Evolutionary conservation across 2,797 vertebrate genomes (phyloP), one percentile per base, ranked within the genome.

Genomic region (Aulostomus chinensis): DNA sequence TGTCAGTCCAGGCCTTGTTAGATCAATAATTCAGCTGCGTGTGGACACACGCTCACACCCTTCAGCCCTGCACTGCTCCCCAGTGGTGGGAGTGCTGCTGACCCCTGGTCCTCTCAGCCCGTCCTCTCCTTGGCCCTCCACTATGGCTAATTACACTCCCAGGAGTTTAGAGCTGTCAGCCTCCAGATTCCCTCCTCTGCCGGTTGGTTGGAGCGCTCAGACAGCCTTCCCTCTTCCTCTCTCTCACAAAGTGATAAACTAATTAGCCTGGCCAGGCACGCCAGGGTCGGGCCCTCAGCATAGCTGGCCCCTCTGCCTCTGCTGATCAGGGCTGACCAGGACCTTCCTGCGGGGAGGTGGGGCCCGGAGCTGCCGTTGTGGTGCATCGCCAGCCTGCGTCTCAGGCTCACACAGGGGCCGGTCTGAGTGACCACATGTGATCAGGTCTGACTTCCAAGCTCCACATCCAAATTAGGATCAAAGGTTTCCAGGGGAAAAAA

Each of bases 161-260:
- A 36, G 37, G 75, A 71, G 77, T 69, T 54, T 17, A 15, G 20
- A 60, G 52, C 40, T 21, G 17, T 55, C 65, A 64, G 51, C 66
- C 67, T 54, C 56, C 71, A 68, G 58, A 56, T 55, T 17, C 6
- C 46, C 35, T 21, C 39, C 15, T 58, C 68, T 60, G 50, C 56
- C 43, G 61, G 52, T 45, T 41, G 60, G 72, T 75, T 64, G 34
- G 42, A 68, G 52, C 41, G 63, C 46, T 61, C 28, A 68, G 64
- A 83, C 76, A 59, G 56, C 58, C 53, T 56, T 32, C 54, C 16
- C 73, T 52, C 55, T 46, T n/a, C 64, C 40, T 58, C 58, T 43
- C 59, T 61, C 52, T 74, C 93, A 93, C 92, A 94, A 90, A 92
- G 91, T 93, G 92, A 94, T 94, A 89, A 94, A 94, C 92, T 95